These are phyloP conservation scores for Lepeophtheirus nordmannii DNA, from an alignment of 2,888 invertebrate species.

Conservation along the genomic window DNA sequence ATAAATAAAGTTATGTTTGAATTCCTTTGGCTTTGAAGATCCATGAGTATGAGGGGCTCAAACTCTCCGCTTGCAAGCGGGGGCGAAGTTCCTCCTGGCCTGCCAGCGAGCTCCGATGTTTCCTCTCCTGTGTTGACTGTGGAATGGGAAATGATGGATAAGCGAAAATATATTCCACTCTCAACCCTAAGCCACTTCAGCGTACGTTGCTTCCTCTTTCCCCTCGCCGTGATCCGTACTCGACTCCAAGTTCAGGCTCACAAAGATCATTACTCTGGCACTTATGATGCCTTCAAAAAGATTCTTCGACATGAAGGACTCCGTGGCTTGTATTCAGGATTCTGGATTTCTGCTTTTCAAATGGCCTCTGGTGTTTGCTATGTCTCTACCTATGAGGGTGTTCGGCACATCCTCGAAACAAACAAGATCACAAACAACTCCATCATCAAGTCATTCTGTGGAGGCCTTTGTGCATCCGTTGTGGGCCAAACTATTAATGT, in stretches of 20 bases:
- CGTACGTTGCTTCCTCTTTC: constrained; percentile 62
- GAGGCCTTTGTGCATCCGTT: constrained; percentile 75
- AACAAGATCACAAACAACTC: constrained; percentile 40
- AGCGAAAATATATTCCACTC: constrained; percentile 76
- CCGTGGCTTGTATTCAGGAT: constrained; percentile 76
- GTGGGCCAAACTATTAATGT: constrained; percentile 90
- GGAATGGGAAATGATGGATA: constrained; percentile 98
- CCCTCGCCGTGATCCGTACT: constrained; percentile 82
- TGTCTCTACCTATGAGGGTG: constrained; percentile 67
- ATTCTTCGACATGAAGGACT: constrained; percentile 70
- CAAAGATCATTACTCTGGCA: constrained; percentile 37
- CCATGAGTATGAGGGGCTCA: no score
- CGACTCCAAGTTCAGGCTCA: constrained; percentile 51
- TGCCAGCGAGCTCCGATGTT: no score
- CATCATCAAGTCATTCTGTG: constrained; percentile 42
- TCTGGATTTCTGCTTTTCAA: constrained; percentile 83
- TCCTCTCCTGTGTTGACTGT: constrained; percentile 43
- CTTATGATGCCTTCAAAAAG: constrained; percentile 73
- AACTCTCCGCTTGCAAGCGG: no score
- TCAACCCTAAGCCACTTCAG: constrained; percentile 75
- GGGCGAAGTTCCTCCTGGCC: no score
- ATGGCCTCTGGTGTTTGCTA: constrained; percentile 28
- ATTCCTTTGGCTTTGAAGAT: no score
- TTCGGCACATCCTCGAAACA: constrained; percentile 58
- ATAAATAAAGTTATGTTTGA: no score